Conservation (phyloP, 2,797 vertebrate species). For the Sebastes melanostomus region DNA sequence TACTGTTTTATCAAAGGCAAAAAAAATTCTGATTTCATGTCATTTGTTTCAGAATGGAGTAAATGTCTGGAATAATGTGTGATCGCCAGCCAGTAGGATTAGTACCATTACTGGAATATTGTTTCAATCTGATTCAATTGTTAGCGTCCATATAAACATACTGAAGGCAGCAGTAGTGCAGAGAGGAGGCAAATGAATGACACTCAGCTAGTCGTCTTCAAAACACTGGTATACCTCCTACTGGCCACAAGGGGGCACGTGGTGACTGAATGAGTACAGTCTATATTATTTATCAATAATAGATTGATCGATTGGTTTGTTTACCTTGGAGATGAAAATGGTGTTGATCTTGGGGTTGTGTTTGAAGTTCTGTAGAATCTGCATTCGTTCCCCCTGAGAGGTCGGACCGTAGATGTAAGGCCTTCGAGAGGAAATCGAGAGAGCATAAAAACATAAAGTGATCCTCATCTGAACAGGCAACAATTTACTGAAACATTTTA, state of each 20-base stretch:
- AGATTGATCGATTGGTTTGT: not conserved
- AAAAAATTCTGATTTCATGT: not conserved
- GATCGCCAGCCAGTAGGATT: not conserved
- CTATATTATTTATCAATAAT: not conserved
- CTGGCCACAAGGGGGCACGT: not conserved
- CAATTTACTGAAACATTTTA: not conserved
- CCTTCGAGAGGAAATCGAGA: conserved; percentile 70
- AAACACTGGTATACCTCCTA: not conserved
- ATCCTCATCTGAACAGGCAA: not conserved
- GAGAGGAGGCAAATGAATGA: not conserved
- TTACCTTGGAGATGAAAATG: conserved; percentile 99
- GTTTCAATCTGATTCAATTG: not conserved
- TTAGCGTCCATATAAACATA: not conserved
- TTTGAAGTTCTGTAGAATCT: conserved; percentile 98
- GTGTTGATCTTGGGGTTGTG: conserved; percentile 99
- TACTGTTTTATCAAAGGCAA: not conserved
- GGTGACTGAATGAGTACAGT: not conserved
- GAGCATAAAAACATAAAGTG: not conserved
- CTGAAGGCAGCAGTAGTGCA: not conserved
- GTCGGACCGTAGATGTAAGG: conserved; percentile 98
- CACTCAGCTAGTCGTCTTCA: not conserved
- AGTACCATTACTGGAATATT: not conserved
- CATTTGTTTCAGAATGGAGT: not conserved
- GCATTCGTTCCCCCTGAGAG: conserved; percentile 97
- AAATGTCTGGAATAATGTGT: not conserved